These are phyloP conservation scores for Lithobates sylvaticus DNA, from an alignment of 2,797 vertebrate species.

Conservation along the genomic window DNA sequence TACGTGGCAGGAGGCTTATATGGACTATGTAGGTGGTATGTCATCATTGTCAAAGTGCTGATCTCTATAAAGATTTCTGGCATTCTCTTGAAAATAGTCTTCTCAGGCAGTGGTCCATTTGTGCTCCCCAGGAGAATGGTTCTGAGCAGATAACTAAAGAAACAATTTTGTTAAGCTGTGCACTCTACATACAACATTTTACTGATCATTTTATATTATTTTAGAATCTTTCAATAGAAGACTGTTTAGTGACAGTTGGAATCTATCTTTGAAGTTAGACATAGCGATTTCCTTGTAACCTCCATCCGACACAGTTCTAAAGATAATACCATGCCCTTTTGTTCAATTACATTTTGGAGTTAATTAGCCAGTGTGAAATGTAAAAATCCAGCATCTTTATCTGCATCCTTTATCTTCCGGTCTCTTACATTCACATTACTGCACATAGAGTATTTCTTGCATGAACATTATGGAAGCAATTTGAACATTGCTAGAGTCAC, in stretches of 20 bases:
- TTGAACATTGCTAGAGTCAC: constrained; percentile 52
- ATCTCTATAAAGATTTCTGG: not conserved
- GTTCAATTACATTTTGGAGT: constrained; percentile 55
- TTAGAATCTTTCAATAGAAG: not conserved
- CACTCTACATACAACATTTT: not conserved
- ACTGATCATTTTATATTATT: not conserved
- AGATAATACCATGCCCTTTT: constrained; percentile 16
- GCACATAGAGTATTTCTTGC: constrained; percentile 50
- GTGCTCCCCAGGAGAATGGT: not conserved
- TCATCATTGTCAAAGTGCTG: not conserved
- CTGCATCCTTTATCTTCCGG: constrained; percentile 46
- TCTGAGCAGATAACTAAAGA: not conserved
- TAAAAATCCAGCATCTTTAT: constrained; percentile 47
- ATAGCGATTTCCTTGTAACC: constrained; percentile 21
- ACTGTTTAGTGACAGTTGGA: constrained; percentile 14
- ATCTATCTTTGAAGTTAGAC: constrained; percentile 3
- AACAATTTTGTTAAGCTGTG: not conserved
- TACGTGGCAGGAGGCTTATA: not conserved
- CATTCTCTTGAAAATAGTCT: not conserved
- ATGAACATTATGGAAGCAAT: constrained; percentile 50
- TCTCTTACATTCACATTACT: constrained; percentile 54
- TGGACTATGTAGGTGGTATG: not conserved
- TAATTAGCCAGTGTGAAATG: constrained; percentile 57
- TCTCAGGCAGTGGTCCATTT: not conserved
- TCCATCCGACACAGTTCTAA: constrained; percentile 15